phyloP scores from a whole-genome alignment of 2,113 vertebrate genomes.

The Mionectes macconnelli region DNA sequence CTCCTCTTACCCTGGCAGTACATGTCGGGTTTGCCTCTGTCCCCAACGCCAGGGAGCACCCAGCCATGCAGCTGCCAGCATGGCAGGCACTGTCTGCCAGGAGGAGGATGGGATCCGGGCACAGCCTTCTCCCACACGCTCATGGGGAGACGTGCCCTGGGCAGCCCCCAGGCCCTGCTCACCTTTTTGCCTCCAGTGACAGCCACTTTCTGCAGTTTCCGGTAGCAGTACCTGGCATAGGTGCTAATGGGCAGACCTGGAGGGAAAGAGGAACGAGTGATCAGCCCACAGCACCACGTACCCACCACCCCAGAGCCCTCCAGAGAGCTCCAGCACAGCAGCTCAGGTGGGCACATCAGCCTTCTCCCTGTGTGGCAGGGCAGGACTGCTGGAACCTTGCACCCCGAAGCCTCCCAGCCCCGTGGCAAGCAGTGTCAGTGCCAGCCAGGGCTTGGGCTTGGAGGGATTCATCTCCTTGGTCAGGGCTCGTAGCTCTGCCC shows the following conservation, averaged over 20 bases:
- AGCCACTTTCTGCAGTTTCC: slow-evolving; percentile 87
- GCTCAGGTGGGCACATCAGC: not conserved
- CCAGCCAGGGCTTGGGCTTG: not conserved
- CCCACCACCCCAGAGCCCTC: not conserved
- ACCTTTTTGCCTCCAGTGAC: slow-evolving; percentile 91
- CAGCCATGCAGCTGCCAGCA: not conserved
- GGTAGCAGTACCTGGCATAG: slow-evolving; percentile 87
- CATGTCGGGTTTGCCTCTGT: not conserved
- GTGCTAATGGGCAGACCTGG: slow-evolving; percentile 87
- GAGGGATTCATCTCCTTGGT: not conserved
- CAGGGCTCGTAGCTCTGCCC: not conserved
- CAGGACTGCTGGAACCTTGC: not conserved
- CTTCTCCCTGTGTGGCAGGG: not conserved
- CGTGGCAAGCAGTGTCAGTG: accelerated
- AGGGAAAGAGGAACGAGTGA: not conserved
- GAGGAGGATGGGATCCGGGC: not conserved
- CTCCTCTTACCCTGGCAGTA: not conserved
- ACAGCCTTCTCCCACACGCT: not conserved
- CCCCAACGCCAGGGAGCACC: not conserved
- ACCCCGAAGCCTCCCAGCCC: not conserved
- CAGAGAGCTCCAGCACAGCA: not conserved
- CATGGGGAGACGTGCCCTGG: accelerated
- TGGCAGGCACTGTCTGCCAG: not conserved
- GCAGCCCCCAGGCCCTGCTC: not conserved
- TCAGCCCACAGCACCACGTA: accelerated